Conservation (phyloP, 1,140 invertebrate species). For the Phymastichus coffea region DNA sequence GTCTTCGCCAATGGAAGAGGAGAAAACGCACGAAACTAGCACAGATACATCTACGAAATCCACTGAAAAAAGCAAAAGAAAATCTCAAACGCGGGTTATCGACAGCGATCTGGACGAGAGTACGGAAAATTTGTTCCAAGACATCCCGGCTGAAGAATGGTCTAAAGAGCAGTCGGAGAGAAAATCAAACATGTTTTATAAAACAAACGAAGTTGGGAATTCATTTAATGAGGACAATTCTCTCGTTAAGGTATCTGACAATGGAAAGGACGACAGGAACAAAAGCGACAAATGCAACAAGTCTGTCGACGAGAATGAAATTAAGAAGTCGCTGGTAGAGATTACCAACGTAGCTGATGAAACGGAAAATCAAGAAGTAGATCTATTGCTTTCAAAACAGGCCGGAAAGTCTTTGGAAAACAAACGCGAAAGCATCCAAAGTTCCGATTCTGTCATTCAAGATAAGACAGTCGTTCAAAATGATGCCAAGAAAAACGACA, state of each 20-base stretch:
- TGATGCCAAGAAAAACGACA: neutral
- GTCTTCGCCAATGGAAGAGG: neutral
- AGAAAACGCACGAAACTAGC: neutral
- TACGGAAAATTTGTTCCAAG: constrained; percentile 28
- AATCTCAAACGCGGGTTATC: neutral
- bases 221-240: neutral
- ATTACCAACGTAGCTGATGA: neutral
- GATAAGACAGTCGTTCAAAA: neutral
- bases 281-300: no score
- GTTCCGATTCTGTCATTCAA: neutral
- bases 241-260: no score
- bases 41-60: neutral
- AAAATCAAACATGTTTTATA: neutral
- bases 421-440: neutral
- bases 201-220: neutral
- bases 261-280: no score
- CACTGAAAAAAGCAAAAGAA: neutral
- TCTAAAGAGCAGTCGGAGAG: constrained; percentile 9
- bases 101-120: constrained; percentile 17
- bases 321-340: neutral
- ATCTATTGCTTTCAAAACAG: neutral
- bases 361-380: neutral
- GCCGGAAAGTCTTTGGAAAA: neutral
- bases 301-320: no score
- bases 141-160: constrained; percentile 27